Evolutionary conservation across 2,113 vertebrate species (phyloP), one percentile per base, ranked within the genome.

Genomic region (Scolopax mira): DNA sequence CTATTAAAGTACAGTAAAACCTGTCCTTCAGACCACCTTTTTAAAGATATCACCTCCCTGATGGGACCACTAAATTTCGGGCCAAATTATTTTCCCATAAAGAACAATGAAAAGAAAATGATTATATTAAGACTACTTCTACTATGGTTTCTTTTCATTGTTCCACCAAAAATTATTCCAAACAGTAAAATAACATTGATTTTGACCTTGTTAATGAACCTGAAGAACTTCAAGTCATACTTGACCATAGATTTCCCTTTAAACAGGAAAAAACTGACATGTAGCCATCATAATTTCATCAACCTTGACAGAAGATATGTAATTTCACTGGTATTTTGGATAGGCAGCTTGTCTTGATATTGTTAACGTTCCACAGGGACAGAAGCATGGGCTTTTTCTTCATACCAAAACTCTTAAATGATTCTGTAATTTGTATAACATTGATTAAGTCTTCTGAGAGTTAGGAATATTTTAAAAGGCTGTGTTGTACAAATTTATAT

Each of bases 1-100:
- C 98, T 98, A 98, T 98, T 98, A 98, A 98, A 98, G 98, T 98
- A 98, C 98, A 98, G 98, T 98, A 98, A 98, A 98, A 98, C 97
- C 98, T 98, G 98, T 98, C 98, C 98, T 98, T 98, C 98, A 98
- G 98, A 98, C 98, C 98, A 98, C 98, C 98, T 98, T 98, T 98
- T 98, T 98, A 98, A 98, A 98, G 98, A 98, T 98, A 98, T 98
- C 98, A 97, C 98, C 97, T 98, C 98, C 98, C 98, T 98, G 98
- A 98, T 98, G 98, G 98, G 98, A 98, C 98, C 98, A 98, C 98
- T 98, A 98, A 98, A 98, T 98, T 98, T 98, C 96, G 98, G 98
- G 95, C 97, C 98, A 98, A 98, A 98, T 98, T 98, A 98, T 98
- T 98, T 98, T 98, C 98, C 98, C 98, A 98, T 98, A 98, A 98